Conservation (phyloP, 2,888 invertebrate genomes). For the Cybosia mesomella region DNA sequence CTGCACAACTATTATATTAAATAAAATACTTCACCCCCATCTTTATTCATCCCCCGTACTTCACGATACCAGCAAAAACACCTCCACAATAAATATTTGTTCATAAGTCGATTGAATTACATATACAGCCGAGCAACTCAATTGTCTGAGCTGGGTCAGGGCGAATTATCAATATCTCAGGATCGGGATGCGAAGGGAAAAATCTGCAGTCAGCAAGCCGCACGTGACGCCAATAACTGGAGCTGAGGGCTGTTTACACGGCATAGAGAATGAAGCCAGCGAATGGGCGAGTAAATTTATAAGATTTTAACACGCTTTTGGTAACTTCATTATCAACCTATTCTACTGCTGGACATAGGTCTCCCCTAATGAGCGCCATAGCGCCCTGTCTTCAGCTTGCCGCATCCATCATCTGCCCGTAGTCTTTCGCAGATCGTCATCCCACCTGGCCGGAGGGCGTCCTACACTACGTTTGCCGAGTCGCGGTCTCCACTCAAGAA, state of each 20-base stretch:
- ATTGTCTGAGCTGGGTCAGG: constrained; percentile 53
- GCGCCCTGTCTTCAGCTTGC: no score
- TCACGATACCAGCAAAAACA: constrained; percentile 14
- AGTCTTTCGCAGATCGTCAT: no score
- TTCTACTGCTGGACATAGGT: no score
- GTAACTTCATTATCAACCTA: no score
- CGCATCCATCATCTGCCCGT: no score
- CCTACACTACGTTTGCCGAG: no score
- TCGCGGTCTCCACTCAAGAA: no score
- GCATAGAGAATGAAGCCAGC: constrained; percentile 31
- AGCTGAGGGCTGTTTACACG: constrained; percentile 52
- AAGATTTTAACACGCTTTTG: no score
- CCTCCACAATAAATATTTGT: constrained; percentile 48
- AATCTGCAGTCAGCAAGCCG: constrained; percentile 68
- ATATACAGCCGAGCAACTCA: constrained; percentile 42
- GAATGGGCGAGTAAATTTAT: background rate
- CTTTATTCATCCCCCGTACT: constrained; percentile 7
- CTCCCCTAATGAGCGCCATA: no score
- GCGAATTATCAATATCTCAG: constrained; percentile 73
- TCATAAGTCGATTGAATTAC: constrained; percentile 54
- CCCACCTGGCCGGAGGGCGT: no score
- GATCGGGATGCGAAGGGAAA: constrained; percentile 60
- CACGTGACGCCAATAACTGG: constrained; percentile 70
- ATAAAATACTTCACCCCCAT: background rate
- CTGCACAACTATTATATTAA: background rate